A percentile compares a stretch with the other conserved stretches of the same genome.
phyloP scores from a whole-genome alignment of 2,888 invertebrate species.

The Itoplectis maculator region DNA sequence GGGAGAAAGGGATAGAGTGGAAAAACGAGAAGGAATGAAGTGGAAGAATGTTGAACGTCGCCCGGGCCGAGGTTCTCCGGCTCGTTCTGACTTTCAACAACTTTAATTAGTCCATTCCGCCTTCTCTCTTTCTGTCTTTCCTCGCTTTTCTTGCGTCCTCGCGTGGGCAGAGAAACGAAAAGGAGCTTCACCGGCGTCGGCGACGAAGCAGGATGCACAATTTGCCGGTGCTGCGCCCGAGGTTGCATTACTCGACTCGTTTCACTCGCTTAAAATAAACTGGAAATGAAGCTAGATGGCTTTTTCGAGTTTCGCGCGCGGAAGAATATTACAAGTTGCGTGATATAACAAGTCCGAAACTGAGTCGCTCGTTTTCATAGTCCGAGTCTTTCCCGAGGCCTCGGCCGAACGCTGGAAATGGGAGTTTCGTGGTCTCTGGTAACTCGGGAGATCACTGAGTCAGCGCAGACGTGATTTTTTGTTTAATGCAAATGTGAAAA shows the following conservation, averaged over 20 bases:
- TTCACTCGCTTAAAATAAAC: conserved; percentile 61
- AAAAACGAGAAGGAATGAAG: conserved; percentile 65
- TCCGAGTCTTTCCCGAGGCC: too few relatives aligned
- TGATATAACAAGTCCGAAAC: too few relatives aligned
- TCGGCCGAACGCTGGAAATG: too few relatives aligned
- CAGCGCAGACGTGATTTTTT: too few relatives aligned
- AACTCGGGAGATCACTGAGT: too few relatives aligned
- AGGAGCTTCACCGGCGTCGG: conserved; percentile 30
- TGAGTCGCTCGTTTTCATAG: too few relatives aligned
- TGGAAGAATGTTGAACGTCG: conserved; percentile 66
- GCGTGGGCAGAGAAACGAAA: conserved; percentile 38
- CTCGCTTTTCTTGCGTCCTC: too few relatives aligned
- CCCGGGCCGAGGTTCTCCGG: conserved; percentile 30
- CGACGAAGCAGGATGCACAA: conserved; percentile 54
- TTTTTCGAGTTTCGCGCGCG: not conserved
- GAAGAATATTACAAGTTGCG: not conserved
- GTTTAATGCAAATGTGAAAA: too few relatives aligned
- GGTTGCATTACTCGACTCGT: conserved; percentile 60
- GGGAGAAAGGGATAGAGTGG: conserved; percentile 31
- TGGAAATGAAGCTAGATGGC: conserved; percentile 33
- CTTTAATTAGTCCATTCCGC: conserved; percentile 67
- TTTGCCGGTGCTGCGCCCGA: conserved; percentile 52
- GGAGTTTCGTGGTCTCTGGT: too few relatives aligned
- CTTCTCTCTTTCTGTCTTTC: not conserved
- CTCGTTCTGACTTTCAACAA: conserved; percentile 64